These are phyloP conservation scores for Pseudomyrmex cubaensis DNA, from an alignment of 1,140 invertebrate genomes.

Conservation along the genomic window DNA sequence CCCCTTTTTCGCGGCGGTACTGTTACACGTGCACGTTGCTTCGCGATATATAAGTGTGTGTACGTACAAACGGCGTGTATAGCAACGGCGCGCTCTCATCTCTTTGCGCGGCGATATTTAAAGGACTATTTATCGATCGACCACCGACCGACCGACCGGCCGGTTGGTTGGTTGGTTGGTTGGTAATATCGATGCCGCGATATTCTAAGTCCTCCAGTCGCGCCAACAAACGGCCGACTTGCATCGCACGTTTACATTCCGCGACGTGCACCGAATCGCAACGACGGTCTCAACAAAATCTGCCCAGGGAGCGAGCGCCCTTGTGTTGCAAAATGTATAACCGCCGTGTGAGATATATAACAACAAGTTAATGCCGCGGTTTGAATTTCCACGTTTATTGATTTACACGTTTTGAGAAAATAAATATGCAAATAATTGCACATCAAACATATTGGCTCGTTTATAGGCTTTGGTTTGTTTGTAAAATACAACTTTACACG, in stretches of 20 bases:
- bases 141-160: constrained; percentile 47
- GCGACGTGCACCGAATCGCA: not conserved
- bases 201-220: constrained; percentile 61
- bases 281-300: no score
- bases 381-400: no score
- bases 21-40: constrained; percentile 9
- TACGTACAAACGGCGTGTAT: not conserved
- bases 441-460: no score
- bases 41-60: not conserved
- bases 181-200: constrained; percentile 66
- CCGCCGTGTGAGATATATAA: no score
- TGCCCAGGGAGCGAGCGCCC: no score
- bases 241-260: constrained; percentile 4
- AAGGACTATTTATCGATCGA: constrained; percentile 71
- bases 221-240: not conserved
- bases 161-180: not conserved
- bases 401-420: no score
- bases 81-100: constrained; percentile 47
- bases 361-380: no score
- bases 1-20: constrained; percentile 56
- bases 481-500: no score
- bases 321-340: no score
- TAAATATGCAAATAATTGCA: no score
- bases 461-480: no score
- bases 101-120: constrained; percentile 70